Evolutionary conservation across 2,113 vertebrate species (phyloP), one percentile per base, ranked within the genome.

Genomic region (Mellivora capensis): DNA sequence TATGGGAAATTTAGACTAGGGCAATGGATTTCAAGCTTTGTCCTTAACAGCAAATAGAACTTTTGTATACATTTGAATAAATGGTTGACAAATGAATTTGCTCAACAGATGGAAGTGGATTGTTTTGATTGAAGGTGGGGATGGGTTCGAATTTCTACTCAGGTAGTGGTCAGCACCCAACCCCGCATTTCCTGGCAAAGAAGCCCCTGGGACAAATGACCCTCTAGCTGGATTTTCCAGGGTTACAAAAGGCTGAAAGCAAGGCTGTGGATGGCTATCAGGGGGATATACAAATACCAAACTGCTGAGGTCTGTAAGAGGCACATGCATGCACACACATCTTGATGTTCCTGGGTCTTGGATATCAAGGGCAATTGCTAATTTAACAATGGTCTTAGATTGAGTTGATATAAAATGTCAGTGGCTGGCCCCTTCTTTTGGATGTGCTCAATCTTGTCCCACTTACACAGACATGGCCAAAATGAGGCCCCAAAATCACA

Each of bases 251-350:
- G 44, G 34, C 62, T 8, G 29, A 5, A 47, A 17, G 5, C 9
- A 74, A 12, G 54, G 15, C 17, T 27, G 59, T 15, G 10, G 52
- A 7, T 0, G 11, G 7, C 23, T 1, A 23, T 18, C 2, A 0
- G 2, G 18, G 86, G 1, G 4, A 27, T 0, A 31, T 3, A 9
- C 21, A 4, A 2, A 42, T 3, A 3, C n/a, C 20, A 8, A 9
- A 0, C 4, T 0, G 18, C n/a, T 2, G 52, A 72, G 20, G 9
- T 59, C 14, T 71, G 13, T 27, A 27, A 37, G 7, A 81, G 0
- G 1, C 29, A 37, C 3, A 4, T 0, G 0, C 4, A 4, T 1
- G 14, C 25, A 4, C 27, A 27, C 39, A 7, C 0, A 3, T 74
- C 71, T 42, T 27, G 71, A 44, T 74, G 39, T 67, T 34, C 62